Evolutionary conservation across 2,888 invertebrate genomes (phyloP), one percentile per base, ranked within the genome.

Genomic region (Smittia aterrima): DNA sequence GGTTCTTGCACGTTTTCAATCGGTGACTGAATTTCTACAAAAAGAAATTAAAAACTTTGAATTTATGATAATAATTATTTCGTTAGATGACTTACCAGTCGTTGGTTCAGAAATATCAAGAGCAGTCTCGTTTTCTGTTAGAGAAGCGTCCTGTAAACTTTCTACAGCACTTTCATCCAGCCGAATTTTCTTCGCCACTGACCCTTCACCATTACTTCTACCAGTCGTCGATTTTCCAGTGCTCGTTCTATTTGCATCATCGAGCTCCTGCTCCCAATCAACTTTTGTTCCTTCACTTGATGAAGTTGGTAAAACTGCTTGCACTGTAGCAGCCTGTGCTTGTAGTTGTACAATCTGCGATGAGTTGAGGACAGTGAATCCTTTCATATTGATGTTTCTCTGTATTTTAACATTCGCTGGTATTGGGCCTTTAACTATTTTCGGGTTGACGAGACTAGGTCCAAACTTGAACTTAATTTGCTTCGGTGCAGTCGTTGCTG

Each of bases 231-330:
- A 32, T 70, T 70, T 70, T 13, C 24, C 41, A 27, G 22, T 75
- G 16, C 22, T 66, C 40, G 58, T 22, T 32, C 71, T 24, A 41
- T 71, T 74, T 25, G 82, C 86, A 76, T 87, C 85, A 76, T 87
- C 88, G 58, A 87, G 79, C 78, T 87, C 88, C 83, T 87, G 86
- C 79, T 88, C 88, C 88, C 88, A 88, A 77, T 88, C 87, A 24
- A 53, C 53, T 58, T 66, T 66, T 47, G 66, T 41, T 62, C 66
- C 62, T 53, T 64, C 73, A 47, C 20, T 24, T 3, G 41, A 18
- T 47, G 41, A 7, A 41, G 25, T 54, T 32, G 32, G 27, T 11
- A 40, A 7, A 41, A 16, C 16, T 3, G 16, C 27, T 58, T 54
- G 27, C 54, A 32, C 58, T 27, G 64, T 9, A 6, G 25, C 13